Evolutionary conservation across 2,888 invertebrate species (phyloP), one percentile per base, ranked within the genome.

Genomic region (Drosophila mimetica): DNA sequence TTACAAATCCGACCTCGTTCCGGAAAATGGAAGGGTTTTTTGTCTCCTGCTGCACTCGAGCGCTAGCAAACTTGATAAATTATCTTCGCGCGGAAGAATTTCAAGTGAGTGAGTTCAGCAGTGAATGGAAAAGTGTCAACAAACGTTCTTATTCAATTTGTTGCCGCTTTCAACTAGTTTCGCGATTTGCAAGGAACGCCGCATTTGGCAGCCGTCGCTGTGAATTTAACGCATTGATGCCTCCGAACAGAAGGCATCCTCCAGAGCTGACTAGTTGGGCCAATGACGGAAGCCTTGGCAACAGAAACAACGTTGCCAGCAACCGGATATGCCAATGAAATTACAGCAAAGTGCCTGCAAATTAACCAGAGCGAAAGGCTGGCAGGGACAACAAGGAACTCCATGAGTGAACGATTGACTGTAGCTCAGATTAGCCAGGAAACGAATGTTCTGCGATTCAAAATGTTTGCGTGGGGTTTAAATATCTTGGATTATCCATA

Each of bases 221-320:
- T 59, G 52, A 77, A 76, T 82, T 79, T 79, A 66, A 85, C 77
- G 85, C 77, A 50, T 71, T 70, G 63, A 48, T 82, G 74, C 53
- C 44, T 69, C 65, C 34, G 55, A 74, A 79, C 61, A 77, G 75
- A 46, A 79, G 64, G 9, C 32, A 25, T 9, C 30, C 52, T 18
- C 25, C 36, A 36, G 11, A 28, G 50, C 55, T 7, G 18, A 36
- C 46, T 52, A 61, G 57, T 41, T 30, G 44, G 50, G 18, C 63
- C 65, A 42, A 8, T 65, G 59, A 37, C 48, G 53, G 61, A 36
- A 25, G 61, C 34, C 53, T 36, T 36, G 63, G 30, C 16, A 50
- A 30, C 13, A 25, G 18, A 5, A 18, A 8, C 44, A 34, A 14
- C 7, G 13, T 14, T 1, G 22, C 25, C 41, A 20, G 61, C 20